These are phyloP conservation scores for Labeo catla DNA, from an alignment of 2,113 vertebrate genomes.

Conservation along the genomic window DNA sequence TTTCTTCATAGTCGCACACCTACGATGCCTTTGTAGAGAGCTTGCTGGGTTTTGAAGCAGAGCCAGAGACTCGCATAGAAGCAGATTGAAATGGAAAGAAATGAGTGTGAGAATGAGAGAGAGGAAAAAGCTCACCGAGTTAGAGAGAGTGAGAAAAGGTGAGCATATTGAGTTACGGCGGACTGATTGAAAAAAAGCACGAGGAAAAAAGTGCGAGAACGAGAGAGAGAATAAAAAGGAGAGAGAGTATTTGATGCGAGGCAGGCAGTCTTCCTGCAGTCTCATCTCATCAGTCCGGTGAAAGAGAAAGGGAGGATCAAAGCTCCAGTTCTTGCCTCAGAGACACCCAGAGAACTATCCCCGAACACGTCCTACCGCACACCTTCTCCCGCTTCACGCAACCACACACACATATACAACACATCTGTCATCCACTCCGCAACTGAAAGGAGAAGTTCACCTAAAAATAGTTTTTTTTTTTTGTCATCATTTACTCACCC, in stretches of 20 bases:
- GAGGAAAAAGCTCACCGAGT: neutral
- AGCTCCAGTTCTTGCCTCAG: conserved; percentile 26
- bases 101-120: neutral
- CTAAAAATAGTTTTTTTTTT: neutral
- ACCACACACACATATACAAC: conserved; percentile 23
- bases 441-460: neutral
- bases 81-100: neutral
- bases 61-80: neutral
- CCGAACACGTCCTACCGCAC: neutral
- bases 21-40: neutral
- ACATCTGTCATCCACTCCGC: conserved; percentile 19
- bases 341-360: conserved; percentile 12
- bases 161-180: conserved; percentile 3
- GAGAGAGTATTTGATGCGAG: conserved; percentile 41
- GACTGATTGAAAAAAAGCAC: conserved; percentile 22
- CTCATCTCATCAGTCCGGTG: conserved; percentile 46
- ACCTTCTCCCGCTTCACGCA: conserved; percentile 4
- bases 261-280: conserved; percentile 35
- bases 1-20: neutral
- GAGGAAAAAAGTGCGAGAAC: neutral
- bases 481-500: conserved; percentile 10
- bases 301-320: conserved; percentile 46
- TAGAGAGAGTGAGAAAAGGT: neutral
- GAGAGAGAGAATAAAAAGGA: neutral
- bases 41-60: neutral